Base-by-base conservation (phyloP, 2,888 invertebrate genomes). In the Pandemis cinnamomeana region DNA sequence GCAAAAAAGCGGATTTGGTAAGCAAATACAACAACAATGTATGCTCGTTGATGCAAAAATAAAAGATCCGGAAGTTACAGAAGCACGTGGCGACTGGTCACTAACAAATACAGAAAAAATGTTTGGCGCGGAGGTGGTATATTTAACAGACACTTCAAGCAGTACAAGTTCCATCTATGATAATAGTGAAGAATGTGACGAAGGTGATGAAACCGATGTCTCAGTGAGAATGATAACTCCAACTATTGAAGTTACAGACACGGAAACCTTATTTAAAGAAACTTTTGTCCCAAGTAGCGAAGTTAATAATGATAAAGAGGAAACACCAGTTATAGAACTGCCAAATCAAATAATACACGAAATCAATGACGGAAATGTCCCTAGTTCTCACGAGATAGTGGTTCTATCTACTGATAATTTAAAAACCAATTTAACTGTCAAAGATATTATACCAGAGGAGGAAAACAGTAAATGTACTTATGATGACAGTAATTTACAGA, bases 71-170 rank as follows among this genome's bases (percentile, higher is more conserved):
- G 92, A 93, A 77, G 82, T 95, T n/a, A 91, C 95, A 80, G 95
- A 95, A 85, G 95, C 95, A 55, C 94, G 95, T 77, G 95, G 95
- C 5, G 92, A 95, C 63, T 95, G 95, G 91, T 92, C 93, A 11
- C 90, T 94, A 75, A 86, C 91, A 82, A 91, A 89, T n/a, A 83
- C 91, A 27, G 95, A 95, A 77, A 92, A 95, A 84, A 89, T 95
- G 76, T 92, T 94, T 66, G 95, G 95, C 5, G 96, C 96, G 41
- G 97, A 97, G 89, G 86, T 96, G 11, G 96, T 97, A 1, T 96
- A 95, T 86, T 90, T 97, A 62, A 96, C 96, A 72, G 96, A 96
- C 78, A 95, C 95, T 15, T 96, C 96, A 6, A 95, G 95, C 77
- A 96, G 95, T 80, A 95, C 95, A 13, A 95, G 96, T 80, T 95